Base-by-base conservation (phyloP, 64 coral and sea anemone species). In the Pocillopora damicornis region DNA sequence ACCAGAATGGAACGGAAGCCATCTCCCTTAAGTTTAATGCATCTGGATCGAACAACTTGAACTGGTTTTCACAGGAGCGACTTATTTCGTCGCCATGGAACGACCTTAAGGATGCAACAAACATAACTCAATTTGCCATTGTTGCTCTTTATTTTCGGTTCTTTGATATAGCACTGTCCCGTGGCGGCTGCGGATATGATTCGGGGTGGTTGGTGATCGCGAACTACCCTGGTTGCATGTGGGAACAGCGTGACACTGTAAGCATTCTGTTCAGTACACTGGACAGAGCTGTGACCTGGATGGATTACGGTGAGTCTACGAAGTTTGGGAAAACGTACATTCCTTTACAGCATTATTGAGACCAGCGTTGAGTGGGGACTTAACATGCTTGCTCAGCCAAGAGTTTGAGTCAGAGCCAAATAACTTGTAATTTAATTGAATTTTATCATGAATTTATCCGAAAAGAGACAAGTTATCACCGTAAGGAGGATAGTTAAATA, bases 11-110 rank as follows among this genome's bases (percentile, higher is more conserved):
- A 56, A 37, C 59, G 37, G 74, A 91, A 56, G 72, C 86, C 35
- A 9, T 77, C 36, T 58, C 45, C 22, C 38, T 91, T 14, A 75
- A 63, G 15, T 91, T 86, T 73, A 86, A 77, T 37, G 89, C 57
- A 9, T 26, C 38, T 9, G 89, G 60, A 22, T 45, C 82, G 13
- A 85, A 56, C 75, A 88, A 91, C 59, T 37, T 60, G 18, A 86
- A 67, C 61, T 91, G 89, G 72, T 86, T 86, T 76, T 76, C 74
- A 38, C 58, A 18, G 23, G 60, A 75, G 30, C 15, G 57, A 10
- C 71, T 84, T 20, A 9, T 89, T 18, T 22, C 42, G 13, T 69
- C 60, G 22, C 78, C 22, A 23, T 89, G 76, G 86, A 76, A 22
- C 0, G 86, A 76, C 57, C 69, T 88, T 56, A 45, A 58, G 23